phyloP scores from a whole-genome alignment of 2,113 vertebrate species.

The Anolis carolinensis region DNA sequence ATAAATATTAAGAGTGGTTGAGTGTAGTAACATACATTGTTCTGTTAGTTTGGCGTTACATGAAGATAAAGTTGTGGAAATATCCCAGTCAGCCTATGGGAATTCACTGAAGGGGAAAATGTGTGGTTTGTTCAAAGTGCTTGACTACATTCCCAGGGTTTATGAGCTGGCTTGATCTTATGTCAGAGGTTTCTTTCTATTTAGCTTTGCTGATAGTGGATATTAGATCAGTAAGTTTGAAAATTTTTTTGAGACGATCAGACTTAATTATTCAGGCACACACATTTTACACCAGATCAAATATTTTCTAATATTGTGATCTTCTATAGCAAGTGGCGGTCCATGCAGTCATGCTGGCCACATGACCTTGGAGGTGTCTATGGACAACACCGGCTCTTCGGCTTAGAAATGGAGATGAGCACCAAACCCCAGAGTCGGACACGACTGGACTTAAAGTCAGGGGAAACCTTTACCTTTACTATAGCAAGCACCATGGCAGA shows the following conservation, averaged over 20 bases:
- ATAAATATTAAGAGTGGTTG: background rate
- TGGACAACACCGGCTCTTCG: too few relatives aligned
- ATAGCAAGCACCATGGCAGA: background rate
- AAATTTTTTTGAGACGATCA: background rate
- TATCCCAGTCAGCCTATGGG: background rate
- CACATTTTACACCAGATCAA: background rate
- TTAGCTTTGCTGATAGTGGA: background rate
- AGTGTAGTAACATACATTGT: background rate
- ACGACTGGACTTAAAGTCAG: too few relatives aligned
- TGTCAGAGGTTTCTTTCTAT: background rate
- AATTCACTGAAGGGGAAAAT: background rate
- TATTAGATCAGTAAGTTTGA: background rate
- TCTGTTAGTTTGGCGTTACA: background rate
- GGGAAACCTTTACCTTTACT: too few relatives aligned
- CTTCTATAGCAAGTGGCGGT: background rate
- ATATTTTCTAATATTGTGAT: background rate
- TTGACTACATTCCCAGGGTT: background rate
- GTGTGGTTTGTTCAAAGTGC: background rate
- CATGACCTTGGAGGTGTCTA: too few relatives aligned
- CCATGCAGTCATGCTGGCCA: too few relatives aligned
- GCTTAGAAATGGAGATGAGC: too few relatives aligned
- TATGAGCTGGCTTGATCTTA: background rate
- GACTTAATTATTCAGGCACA: background rate
- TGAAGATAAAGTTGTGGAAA: background rate
- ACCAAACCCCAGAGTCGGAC: too few relatives aligned